Percentiles rank a stretch among this genome's conserved stretches.
Evolutionary conservation across 53 echinoderm and acorn worm genomes (phyloP).

Genomic region (Actinopyga echinites): DNA sequence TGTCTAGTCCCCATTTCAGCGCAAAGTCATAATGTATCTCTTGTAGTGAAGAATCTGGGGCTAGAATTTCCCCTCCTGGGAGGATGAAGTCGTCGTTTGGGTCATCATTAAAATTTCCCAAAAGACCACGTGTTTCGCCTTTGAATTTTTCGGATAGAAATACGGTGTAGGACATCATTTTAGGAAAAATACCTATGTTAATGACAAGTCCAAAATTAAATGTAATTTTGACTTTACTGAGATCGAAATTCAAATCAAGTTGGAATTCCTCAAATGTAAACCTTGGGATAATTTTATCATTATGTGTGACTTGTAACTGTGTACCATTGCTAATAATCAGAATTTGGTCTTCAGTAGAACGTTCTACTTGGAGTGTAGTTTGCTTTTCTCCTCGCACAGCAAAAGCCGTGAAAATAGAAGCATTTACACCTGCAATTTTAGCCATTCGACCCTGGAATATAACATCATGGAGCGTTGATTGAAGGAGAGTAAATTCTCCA

Average conservation of each 20-base stretch:
- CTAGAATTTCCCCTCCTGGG: constrained; percentile 44
- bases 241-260: constrained; percentile 16
- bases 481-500: constrained; percentile 61
- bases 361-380: constrained; percentile 49
- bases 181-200: constrained; percentile 7
- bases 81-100: constrained; percentile 53
- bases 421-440: constrained; percentile 41
- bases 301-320: not conserved
- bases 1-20: constrained; percentile 28
- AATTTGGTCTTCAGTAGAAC: constrained; percentile 47
- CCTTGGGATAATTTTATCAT: not conserved
- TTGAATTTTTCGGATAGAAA: constrained; percentile 39
- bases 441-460: constrained; percentile 71
- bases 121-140: constrained; percentile 40
- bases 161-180: constrained; percentile 61
- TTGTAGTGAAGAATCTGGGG: constrained; percentile 23
- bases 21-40: constrained; percentile 45
- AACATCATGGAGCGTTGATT: constrained; percentile 49
- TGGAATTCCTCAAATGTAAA: constrained; percentile 30
- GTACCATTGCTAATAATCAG: constrained; percentile 52
- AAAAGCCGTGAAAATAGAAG: constrained; percentile 60
- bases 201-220: constrained; percentile 46
- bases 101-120: constrained; percentile 60
- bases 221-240: constrained; percentile 33
- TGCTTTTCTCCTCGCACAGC: constrained; percentile 45